Base-by-base conservation (phyloP, 2,888 invertebrate genomes). In the Petrolisthes manimaculis region DNA sequence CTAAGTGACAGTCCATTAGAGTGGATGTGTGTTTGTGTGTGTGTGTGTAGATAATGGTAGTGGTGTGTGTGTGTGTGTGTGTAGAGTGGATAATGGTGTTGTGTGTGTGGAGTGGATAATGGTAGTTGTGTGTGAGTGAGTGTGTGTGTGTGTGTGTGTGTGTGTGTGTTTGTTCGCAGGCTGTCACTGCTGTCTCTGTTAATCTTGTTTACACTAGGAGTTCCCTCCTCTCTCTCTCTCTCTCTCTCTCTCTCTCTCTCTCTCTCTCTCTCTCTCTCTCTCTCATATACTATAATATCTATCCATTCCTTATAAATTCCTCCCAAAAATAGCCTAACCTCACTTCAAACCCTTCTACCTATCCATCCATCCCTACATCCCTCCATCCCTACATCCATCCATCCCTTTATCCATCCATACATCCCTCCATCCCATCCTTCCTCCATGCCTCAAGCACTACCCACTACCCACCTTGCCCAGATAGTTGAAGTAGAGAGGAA, bases 401-500 rank as follows among this genome's bases (percentile, higher is more conserved):
- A 14, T 71, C 37, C 67, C 5, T 83, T 4, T 18, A 53, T 67
- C 61, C 37, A 1, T 82, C 37, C 37, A 6, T 69, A 9, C 51
- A 24, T 67, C 80, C 14, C 21, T 79, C 79, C 24, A 4, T 79
- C 79, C 53, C 51, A 1, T 37, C 37, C 37, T 2, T 37, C 24
- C 77, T 77, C 21, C 24, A n/a, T 77, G 21, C 24, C 77, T 12
- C 79, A 53, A 14, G 51, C 79, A 53, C 79, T 79, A 51, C 84
- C 37, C 54, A 14, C 54, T 12, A 56, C 84, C 37, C n/a, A 84
- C 84, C 84, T 79, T 84, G 78, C n/a, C 18, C 8, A 78, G 69
- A 14, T 84, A 79, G 84, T 84, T 77, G 67, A 51, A 84, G 56
- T 84, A 77, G 54, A 21, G 53, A 6, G 84, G 84, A 8, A 54